Percentiles rank a stretch among this genome's conserved stretches.
Evolutionary conservation across 2,797 vertebrate species (phyloP).

Genomic region (Poliocrania exsul): DNA sequence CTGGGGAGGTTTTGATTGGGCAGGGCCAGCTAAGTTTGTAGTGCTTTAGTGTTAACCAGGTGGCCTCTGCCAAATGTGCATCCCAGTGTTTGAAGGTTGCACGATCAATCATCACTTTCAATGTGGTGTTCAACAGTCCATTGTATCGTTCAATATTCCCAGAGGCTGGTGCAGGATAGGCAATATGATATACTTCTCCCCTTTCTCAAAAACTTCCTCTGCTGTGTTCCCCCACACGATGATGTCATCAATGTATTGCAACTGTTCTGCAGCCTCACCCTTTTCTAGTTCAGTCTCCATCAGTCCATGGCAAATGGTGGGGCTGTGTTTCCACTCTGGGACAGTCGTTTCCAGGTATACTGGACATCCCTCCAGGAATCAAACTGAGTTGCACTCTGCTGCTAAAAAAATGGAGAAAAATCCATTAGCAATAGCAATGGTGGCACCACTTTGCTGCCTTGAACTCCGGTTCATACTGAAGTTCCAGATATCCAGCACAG

Average conservation of each 20-base stretch:
- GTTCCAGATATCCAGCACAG: fast-evolving
- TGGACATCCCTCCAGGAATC: fast-evolving
- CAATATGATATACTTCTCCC: background rate
- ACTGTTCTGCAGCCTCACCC: background rate
- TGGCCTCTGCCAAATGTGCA: background rate
- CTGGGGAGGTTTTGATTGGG: background rate
- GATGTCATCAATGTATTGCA: background rate
- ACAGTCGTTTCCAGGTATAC: fast-evolving
- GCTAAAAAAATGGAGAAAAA: background rate
- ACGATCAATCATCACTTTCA: background rate
- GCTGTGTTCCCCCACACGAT: fast-evolving
- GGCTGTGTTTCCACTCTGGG: background rate
- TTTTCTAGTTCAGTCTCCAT: background rate
- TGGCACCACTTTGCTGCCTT: background rate
- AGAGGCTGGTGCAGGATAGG: background rate
- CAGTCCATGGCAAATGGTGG: background rate
- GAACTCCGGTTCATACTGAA: background rate
- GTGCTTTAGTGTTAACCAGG: background rate
- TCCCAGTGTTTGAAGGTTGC: background rate
- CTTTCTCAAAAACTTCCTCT: background rate
- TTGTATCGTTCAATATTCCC: background rate
- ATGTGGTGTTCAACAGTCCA: background rate
- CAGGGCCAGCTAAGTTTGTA: background rate
- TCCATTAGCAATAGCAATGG: fast-evolving
- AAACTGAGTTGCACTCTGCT: background rate